Evolutionary conservation across 2,888 invertebrate genomes (phyloP), one percentile per base, ranked within the genome.

Genomic region (Drosophila demipolita): DNA sequence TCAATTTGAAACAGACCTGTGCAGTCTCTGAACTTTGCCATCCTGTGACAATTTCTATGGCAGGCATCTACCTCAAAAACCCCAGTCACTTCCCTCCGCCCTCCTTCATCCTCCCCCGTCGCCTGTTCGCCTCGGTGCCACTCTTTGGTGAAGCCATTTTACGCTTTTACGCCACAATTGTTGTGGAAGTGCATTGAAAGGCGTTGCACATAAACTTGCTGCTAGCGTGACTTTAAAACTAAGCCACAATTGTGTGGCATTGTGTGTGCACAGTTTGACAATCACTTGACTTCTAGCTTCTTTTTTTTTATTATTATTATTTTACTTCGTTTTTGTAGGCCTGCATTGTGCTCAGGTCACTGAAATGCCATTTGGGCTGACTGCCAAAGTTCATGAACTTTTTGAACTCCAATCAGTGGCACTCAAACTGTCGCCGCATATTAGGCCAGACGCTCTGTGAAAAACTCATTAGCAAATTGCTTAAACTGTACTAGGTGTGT

Each of bases 141-240:
- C 40, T 11, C 52, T 73, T 70, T 73, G 64, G 87, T 83, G 83
- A 38, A 78, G 85, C 73, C 78, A 78, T 89, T 90, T 87, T 82
- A 87, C 87, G 87, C 85, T 87, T 90, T 87, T 87, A 90, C 90
- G 88, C 90, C 87, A 68, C 87, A 87, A 87, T 90, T 87, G 90
- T 90, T 87, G 83, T 88, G 89, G 77, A 62, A 86, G 53, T 63
- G 73, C 78, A 81, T 72, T 73, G 89, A 69, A 73, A 72, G 71
- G 69, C 78, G 65, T 67, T 79, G 73, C 88, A 83, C 70, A 78
- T 73, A 62, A 79, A 82, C 79, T 82, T 70, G 79, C 49, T 75
- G 80, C 83, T 82, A 80, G 69, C 72, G 66, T 75, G 89, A 75
- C 90, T 90, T 90, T 83, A 90, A 85, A 85, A 85, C 83, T 83